Conservation (phyloP, 2,888 invertebrate species). For the Harmothoe impar region DNA sequence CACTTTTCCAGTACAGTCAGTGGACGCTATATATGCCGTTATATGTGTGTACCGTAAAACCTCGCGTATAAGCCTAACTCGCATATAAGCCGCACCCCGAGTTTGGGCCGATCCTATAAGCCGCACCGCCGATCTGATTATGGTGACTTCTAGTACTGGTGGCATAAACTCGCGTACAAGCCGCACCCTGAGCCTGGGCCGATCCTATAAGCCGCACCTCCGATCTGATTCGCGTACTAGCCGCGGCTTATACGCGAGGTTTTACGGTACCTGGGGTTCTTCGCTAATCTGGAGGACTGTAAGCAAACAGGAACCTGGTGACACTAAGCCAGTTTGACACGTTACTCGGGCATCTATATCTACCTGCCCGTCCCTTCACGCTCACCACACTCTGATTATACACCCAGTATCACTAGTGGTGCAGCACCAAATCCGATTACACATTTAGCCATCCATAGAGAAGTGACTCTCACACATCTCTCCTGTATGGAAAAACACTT, state of each 20-base stretch:
- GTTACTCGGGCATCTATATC: background rate
- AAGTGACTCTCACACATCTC: background rate
- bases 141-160: too few relatives aligned
- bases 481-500: background rate
- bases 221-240: too few relatives aligned
- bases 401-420: slow-evolving; percentile 8
- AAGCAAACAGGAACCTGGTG: slow-evolving; percentile 10
- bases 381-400: background rate
- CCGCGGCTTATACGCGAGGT: too few relatives aligned
- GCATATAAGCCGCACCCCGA: too few relatives aligned
- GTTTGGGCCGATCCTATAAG: too few relatives aligned
- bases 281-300: background rate
- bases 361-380: background rate
- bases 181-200: too few relatives aligned
- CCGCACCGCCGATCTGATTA: too few relatives aligned
- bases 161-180: too few relatives aligned
- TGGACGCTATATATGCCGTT: too few relatives aligned
- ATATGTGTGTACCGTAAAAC: too few relatives aligned
- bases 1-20: background rate
- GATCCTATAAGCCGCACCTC: too few relatives aligned
- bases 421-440: background rate
- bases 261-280: background rate
- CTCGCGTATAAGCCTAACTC: too few relatives aligned
- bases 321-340: slow-evolving; percentile 36
- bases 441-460: slow-evolving; percentile 7